Evolutionary conservation across 2,113 vertebrate species (phyloP).

Genomic region (Labrus mixtus): DNA sequence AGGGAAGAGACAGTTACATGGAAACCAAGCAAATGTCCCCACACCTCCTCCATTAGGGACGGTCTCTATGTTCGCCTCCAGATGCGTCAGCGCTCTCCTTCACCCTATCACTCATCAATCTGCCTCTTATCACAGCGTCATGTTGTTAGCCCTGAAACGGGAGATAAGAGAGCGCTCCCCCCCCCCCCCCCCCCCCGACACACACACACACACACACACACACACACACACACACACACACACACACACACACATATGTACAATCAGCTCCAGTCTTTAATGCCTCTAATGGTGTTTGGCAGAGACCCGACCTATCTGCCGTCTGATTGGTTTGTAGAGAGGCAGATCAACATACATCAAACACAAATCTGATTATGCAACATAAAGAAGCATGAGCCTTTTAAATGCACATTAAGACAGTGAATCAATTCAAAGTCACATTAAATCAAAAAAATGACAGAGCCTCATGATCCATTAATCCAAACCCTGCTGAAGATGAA

Average conservation of each 20-base stretch:
- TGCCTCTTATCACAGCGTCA: slow-evolving; percentile 15
- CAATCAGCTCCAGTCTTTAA: not conserved
- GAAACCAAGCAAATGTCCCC: not conserved
- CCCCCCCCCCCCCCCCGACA: not conserved
- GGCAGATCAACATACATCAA: not conserved
- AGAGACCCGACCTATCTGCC: not conserved
- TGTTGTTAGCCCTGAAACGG: slow-evolving; percentile 30
- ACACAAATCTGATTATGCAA: not conserved
- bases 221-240: not conserved
- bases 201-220: not conserved
- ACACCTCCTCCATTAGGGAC: not conserved
- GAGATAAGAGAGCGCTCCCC: slow-evolving; percentile 38
- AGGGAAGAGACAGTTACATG: not conserved
- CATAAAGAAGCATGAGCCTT: not conserved
- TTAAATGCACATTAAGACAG: not conserved
- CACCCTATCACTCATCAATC: slow-evolving; percentile 14
- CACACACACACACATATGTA: not conserved
- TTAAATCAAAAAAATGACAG: too few species aligned
- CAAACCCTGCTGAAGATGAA: too few species aligned
- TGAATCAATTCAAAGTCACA: too few species aligned
- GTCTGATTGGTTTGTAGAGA: not conserved
- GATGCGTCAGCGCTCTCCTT: not conserved
- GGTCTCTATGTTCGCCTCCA: not conserved
- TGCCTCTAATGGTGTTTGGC: slow-evolving; percentile 18
- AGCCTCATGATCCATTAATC: too few species aligned